Evolutionary conservation across 2,797 vertebrate genomes (phyloP), one percentile per base, ranked within the genome.

Genomic region (Taeniopygia guttata): DNA sequence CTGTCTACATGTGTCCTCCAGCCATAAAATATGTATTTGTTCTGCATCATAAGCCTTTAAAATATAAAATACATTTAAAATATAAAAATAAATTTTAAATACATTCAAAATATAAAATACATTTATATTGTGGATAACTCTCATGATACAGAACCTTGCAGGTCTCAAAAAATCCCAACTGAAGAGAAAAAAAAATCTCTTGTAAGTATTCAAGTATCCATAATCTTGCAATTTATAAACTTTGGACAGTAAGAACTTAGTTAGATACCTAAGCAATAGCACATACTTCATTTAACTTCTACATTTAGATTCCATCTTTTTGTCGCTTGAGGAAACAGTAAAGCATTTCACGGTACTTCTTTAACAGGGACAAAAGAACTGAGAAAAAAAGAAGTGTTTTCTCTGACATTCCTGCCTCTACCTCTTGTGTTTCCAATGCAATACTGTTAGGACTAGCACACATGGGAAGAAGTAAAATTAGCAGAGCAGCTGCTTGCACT

Each of bases 401-500:
- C 22, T 48, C 42, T 73, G 59, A 42, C 18, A 54, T 72, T 89
- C 10, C 22, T 78, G 9, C 26, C 79, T 59, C 45, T 75, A 43
- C 15, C 34, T 74, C 26, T 59, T 62, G 20, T 84, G 18, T 62
- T 82, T 83, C 54, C 68, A 60, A 13, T 51, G 40, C 18, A 84
- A 43, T 54, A 55, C 30, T 66, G 11, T 68, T 79, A 89, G 42
- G 10, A 78, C 11, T 70, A 64, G 49, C 20, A 69, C 60, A 88
- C 69, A 84, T 16, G 48, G 42, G 69, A 95, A 90, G 77, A 38
- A 89, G 58, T 15, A 69, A 79, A 94, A 85, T 90, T 90, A 95
- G 56, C 56, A 88, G 62, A 95, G 91, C 89, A 95, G 74, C 49
- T 96, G 73, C 55, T 95, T 73, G 64, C 26, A 45, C 26, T 90